phyloP scores from a whole-genome alignment of 1,140 invertebrate genomes.

The Panagrolaimus sp. region DNA sequence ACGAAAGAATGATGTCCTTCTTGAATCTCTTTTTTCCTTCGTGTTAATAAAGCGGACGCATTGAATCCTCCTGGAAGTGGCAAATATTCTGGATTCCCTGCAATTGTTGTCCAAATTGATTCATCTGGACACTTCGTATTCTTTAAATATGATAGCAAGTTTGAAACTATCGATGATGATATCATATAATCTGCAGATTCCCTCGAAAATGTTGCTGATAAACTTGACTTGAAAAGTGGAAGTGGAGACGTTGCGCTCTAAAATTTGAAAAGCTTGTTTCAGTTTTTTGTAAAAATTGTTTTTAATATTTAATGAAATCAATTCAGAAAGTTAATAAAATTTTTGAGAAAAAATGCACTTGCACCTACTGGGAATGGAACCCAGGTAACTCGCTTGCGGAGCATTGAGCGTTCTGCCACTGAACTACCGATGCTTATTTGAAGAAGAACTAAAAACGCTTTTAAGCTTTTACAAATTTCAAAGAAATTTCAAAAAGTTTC shows the following conservation, averaged over 20 bases:
- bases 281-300: no score
- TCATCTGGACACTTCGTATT: constrained; percentile 44
- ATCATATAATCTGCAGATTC: constrained; percentile 39
- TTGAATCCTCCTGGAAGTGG: constrained; percentile 41
- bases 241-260: constrained; percentile 22
- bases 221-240: constrained; percentile 46
- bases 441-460: no score
- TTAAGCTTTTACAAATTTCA: no score
- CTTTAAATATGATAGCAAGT: constrained; percentile 33
- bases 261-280: no score
- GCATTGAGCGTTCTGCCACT: no score
- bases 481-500: no score
- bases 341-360: no score
- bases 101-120: constrained; percentile 44
- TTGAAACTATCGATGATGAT: constrained; percentile 29
- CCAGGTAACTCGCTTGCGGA: background rate
- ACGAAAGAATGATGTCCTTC: background rate
- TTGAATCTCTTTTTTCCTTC: background rate
- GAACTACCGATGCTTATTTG: no score
- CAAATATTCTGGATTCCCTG: constrained; percentile 42
- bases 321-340: no score
- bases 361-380: background rate
- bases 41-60: constrained; percentile 22
- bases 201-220: constrained; percentile 43
- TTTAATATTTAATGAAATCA: no score